These are phyloP conservation scores for Hydropsyche betteni DNA, from an alignment of 2,888 invertebrate genomes.

Conservation along the genomic window DNA sequence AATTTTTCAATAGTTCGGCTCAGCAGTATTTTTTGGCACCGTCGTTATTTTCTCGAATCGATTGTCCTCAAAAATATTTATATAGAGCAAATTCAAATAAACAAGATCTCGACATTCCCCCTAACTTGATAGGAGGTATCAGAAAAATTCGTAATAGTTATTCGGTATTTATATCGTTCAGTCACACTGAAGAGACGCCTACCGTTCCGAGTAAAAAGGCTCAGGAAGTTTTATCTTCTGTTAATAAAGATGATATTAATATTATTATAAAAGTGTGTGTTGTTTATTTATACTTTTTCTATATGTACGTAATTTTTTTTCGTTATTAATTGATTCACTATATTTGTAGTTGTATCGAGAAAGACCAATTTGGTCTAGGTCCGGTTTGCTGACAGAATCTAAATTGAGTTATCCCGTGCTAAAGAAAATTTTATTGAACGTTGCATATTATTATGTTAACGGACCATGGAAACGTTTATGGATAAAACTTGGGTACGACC, in stretches of 20 bases:
- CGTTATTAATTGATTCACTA: conserved; percentile 24
- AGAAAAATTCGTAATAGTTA: conserved; percentile 66
- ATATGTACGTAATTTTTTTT: neutral
- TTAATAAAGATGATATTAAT: conserved; percentile 62
- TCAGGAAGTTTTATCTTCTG: conserved; percentile 65
- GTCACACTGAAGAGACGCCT: conserved; percentile 70
- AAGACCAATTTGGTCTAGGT: conserved; percentile 89
- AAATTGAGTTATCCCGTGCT: conserved; percentile 70
- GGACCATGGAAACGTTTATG: conserved; percentile 96
- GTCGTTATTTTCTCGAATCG: conserved; percentile 79
- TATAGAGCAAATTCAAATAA: conserved; percentile 58
- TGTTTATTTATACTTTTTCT: neutral
- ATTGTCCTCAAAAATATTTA: conserved; percentile 65
- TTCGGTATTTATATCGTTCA: conserved; percentile 71
- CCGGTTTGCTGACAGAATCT: conserved; percentile 73
- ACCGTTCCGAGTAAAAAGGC: conserved; percentile 68
- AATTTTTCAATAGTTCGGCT: conserved; percentile 58
- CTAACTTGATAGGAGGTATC: conserved; percentile 52
- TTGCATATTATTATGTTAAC: conserved; percentile 85
- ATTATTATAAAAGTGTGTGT: conserved; percentile 61
- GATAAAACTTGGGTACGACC: conserved; percentile 92
- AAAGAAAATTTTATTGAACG: conserved; percentile 81
- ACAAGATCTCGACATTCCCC: conserved; percentile 57
- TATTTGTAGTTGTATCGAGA: conserved; percentile 77
- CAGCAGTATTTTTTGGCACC: conserved; percentile 76